Percentiles rank a stretch among this genome's conserved stretches.
phyloP scores from a whole-genome alignment of 2,888 invertebrate species.

The Yponomeuta plumbellus region DNA sequence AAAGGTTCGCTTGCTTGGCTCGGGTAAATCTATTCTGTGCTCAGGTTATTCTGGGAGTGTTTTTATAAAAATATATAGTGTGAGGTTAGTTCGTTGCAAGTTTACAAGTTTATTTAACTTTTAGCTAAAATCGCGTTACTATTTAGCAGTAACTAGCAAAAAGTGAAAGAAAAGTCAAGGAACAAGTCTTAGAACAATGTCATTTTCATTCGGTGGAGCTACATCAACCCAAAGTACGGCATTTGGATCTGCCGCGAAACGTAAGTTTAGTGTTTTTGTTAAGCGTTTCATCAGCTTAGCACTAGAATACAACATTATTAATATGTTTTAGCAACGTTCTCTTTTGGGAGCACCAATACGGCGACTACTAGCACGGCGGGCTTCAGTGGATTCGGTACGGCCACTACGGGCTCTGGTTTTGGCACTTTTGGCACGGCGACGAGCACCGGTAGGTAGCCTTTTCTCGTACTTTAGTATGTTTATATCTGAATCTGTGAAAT shows the following conservation, averaged over 20 bases:
- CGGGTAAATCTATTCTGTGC: too few species aligned
- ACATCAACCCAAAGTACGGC: slow-evolving; percentile 49
- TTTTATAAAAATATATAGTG: too few species aligned
- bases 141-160: too few species aligned
- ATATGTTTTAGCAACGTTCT: slow-evolving; percentile 55
- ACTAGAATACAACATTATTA: neutral
- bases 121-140: too few species aligned
- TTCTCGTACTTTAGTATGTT: neutral
- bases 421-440: slow-evolving; percentile 65
- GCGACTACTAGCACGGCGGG: slow-evolving; percentile 69
- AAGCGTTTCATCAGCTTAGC: too few species aligned
- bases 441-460: slow-evolving; percentile 39
- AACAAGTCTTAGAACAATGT: slow-evolving; percentile 35
- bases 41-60: too few species aligned
- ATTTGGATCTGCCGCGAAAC: slow-evolving; percentile 75
- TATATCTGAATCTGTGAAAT: too few species aligned
- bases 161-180: neutral
- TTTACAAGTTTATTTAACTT: too few species aligned
- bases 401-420: slow-evolving; percentile 60
- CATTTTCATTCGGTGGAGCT: slow-evolving; percentile 60
- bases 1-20: too few species aligned
- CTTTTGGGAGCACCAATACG: slow-evolving; percentile 71
- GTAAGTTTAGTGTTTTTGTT: slow-evolving; percentile 47
- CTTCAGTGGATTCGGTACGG: slow-evolving; percentile 59
- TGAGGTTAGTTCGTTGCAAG: too few species aligned